Conservation (phyloP, 2,113 vertebrate genomes). For the Siphamia tubifer region DNA sequence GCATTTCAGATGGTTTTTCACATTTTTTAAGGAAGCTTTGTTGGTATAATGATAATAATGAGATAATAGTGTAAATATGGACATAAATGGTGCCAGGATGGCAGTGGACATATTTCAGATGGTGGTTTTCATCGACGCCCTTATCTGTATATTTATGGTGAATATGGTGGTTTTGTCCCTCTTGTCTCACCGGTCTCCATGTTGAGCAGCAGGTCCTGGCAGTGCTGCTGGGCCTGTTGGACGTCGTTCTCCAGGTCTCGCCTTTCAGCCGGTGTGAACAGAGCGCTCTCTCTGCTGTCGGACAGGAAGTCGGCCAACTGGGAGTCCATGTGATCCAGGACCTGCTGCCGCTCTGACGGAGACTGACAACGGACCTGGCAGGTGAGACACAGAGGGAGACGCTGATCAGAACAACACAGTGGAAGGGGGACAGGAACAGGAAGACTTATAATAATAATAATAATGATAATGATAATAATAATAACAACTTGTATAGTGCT, state of each 20-base stretch:
- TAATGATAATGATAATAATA: too few species aligned
- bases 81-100: too few species aligned
- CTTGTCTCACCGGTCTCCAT: conserved; percentile 87
- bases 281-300: conserved; percentile 88
- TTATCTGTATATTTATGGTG: not conserved
- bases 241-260: conserved; percentile 88
- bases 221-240: conserved; percentile 85
- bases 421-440: not conserved
- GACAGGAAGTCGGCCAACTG: conserved; percentile 90
- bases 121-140: too few species aligned
- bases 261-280: conserved; percentile 86
- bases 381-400: not conserved
- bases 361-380: conserved; percentile 84
- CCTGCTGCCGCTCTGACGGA: conserved; percentile 85
- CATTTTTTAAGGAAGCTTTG: too few species aligned
- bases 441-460: too few species aligned
- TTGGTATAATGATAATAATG: too few species aligned
- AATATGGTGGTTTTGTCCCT: not conserved
- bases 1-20: too few species aligned
- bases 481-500: too few species aligned
- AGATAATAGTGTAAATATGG: too few species aligned
- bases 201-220: conserved; percentile 86
- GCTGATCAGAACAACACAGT: not conserved
- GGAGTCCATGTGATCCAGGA: conserved; percentile 85
- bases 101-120: too few species aligned